Evolutionary conservation across 2,797 vertebrate genomes (phyloP), one percentile per base, ranked within the genome.

Genomic region (Channallabes apus): DNA sequence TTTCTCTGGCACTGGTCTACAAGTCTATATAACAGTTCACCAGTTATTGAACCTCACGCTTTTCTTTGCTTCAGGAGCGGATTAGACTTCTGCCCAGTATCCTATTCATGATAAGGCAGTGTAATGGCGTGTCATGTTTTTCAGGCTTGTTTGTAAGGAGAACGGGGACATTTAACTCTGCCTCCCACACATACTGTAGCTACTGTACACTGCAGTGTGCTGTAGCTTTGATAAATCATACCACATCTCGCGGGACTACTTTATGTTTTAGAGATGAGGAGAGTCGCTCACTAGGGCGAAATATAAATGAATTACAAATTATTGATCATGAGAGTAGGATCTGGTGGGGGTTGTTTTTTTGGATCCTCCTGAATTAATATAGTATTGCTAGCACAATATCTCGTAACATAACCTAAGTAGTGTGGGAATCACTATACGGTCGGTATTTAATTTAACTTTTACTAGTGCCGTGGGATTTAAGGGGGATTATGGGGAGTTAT

Each of bases 261-360:
- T 79, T 58, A 54, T 54, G 62, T 35, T 22, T 54, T 54, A 54
- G n/a, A 56, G 29, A 75, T 51, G n/a, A 83, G 77, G 22, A 64
- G 20, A 75, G 80, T 46, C 46, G 18, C 51, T 41, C 1, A 46
- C 46, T 51, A 3, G 38, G 65, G 72, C 4, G 11, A 65, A 46
- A 67, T 51, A 29, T 62, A 11, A 82, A 82, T 89, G 7, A 88
- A 87, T 77, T 58, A 82, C 41, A 80, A 77, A 59, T 54, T 32
- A 62, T 87, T 91, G 73, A 89, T 83, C 80, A 79, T 58, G 32
- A 87, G 61, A 68, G 65, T 82, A 59, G 27, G 83, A 89, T 73
- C 38, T 86, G 90, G 88, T 91, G 89, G 91, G 89, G 69, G 51
- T 87, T 91, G 11, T 90, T 82, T 86, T 35, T 84, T 87, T 88